Evolutionary conservation across 2,888 invertebrate genomes (phyloP).

Genomic region (Trachelus stipa): DNA sequence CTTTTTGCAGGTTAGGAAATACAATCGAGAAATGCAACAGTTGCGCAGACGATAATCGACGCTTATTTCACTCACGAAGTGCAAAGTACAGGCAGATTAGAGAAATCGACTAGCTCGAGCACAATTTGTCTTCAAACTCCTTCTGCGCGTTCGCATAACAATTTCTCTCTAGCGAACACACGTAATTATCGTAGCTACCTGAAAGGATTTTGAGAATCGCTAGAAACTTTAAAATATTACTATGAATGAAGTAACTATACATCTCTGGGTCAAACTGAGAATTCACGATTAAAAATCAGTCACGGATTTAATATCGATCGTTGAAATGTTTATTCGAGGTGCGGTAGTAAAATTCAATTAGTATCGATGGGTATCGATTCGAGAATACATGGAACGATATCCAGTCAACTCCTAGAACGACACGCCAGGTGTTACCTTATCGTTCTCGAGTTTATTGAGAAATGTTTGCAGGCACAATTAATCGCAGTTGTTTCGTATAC

Average conservation of each 20-base stretch:
- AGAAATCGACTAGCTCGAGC: background rate
- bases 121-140: background rate
- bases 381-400: background rate
- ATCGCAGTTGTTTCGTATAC: background rate
- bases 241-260: background rate
- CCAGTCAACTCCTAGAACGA: background rate
- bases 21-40: background rate
- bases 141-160: background rate
- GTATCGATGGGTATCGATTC: background rate
- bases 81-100: background rate
- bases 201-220: background rate
- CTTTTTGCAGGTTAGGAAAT: background rate
- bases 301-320: background rate
- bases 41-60: background rate
- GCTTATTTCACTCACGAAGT: background rate
- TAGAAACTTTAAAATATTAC: background rate
- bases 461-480: background rate
- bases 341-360: background rate
- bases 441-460: background rate
- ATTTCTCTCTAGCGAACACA: background rate
- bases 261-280: too few relatives aligned
- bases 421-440: conserved; percentile 4
- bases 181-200: background rate
- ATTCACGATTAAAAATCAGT: background rate
- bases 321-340: background rate